Evolutionary conservation across 1,140 invertebrate species (phyloP).

Genomic region (Lethrus apterus): DNA sequence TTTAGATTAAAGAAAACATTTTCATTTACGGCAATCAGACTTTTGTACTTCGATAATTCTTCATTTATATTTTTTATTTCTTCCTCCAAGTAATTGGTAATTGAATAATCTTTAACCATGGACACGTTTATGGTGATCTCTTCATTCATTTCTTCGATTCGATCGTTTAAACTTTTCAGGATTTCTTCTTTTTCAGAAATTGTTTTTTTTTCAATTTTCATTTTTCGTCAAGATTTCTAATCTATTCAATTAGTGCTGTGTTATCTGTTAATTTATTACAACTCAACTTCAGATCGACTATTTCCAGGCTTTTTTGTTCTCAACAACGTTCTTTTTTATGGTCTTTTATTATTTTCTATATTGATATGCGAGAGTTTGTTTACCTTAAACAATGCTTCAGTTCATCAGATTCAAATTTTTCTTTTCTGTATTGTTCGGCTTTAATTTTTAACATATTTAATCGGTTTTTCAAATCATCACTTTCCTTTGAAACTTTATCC

Average conservation of each 20-base stretch:
- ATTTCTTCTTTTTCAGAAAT: background rate
- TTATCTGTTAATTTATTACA: background rate
- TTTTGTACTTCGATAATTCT: too few species aligned
- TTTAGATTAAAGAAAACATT: too few species aligned
- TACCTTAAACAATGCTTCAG: background rate
- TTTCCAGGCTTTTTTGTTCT: slow-evolving; percentile 2
- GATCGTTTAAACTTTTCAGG: too few species aligned
- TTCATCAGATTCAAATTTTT: slow-evolving; percentile 1
- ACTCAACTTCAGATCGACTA: slow-evolving; percentile 1
- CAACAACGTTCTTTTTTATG: slow-evolving; percentile 2
- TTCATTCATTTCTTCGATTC: background rate
- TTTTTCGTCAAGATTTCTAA: background rate
- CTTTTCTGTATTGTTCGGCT: background rate
- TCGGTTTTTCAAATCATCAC: too few species aligned
- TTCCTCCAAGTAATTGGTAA: background rate
- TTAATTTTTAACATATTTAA: too few species aligned
- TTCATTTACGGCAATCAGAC: too few species aligned
- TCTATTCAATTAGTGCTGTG: background rate
- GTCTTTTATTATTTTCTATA: background rate
- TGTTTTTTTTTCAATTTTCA: background rate
- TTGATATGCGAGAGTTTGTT: background rate
- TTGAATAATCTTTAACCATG: too few species aligned
- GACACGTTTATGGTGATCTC: too few species aligned
- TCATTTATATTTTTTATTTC: background rate
- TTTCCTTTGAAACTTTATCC: too few species aligned